Evolutionary conservation across 2,888 invertebrate species (phyloP).

Genomic region (Chrysolina haemoptera): DNA sequence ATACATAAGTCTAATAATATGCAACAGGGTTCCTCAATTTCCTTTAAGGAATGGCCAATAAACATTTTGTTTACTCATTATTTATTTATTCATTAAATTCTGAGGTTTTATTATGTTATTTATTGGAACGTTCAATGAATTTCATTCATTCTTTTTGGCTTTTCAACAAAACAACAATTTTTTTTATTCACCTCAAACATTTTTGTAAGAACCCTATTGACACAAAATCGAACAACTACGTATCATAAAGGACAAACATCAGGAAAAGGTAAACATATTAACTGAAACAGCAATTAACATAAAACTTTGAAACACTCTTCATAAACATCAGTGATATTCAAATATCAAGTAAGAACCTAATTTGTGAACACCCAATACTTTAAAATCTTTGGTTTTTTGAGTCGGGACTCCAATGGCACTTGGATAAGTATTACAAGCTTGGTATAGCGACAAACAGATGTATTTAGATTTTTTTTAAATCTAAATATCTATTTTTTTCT

Average conservation of each 20-base stretch:
- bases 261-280: not conserved
- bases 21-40: not conserved
- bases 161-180: not conserved
- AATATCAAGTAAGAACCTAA: not conserved
- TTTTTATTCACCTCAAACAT: too few species aligned
- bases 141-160: too few species aligned
- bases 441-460: not conserved
- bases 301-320: not conserved
- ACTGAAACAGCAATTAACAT: not conserved
- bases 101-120: not conserved
- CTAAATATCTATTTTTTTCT: too few species aligned
- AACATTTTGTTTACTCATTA: too few species aligned
- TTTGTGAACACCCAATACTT: not conserved
- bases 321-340: not conserved
- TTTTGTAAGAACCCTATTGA: not conserved
- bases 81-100: too few species aligned
- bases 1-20: not conserved
- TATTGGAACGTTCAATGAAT: not conserved
- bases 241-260: not conserved
- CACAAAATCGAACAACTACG: not conserved
- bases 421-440: not conserved
- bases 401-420: not conserved
- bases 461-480: too few species aligned
- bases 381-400: conserved; percentile 6
- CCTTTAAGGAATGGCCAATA: not conserved